Percentiles rank a stretch among this genome's conserved stretches.
These are phyloP conservation scores for Resseliella maxima DNA, from an alignment of 2,888 invertebrate genomes.

Conservation along the genomic window DNA sequence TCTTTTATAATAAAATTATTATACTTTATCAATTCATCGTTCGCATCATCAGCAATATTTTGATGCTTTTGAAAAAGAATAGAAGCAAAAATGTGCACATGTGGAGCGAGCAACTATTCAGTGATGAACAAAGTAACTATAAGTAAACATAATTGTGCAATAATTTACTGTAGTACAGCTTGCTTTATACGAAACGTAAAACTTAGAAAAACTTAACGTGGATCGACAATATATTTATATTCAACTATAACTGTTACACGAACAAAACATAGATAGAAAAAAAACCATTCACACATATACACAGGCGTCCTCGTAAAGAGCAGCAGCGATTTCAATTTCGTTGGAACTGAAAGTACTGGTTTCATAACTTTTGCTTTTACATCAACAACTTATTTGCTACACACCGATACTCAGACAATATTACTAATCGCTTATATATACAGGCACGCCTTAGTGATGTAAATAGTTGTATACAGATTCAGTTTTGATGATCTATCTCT, in stretches of 20 bases:
- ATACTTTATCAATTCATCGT: neutral
- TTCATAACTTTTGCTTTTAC: constrained; percentile 47
- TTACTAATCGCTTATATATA: constrained; percentile 41
- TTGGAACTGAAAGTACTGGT: constrained; percentile 39
- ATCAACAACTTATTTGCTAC: constrained; percentile 35
- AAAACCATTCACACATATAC: neutral
- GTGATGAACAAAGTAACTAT: constrained; percentile 25
- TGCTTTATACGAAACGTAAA: neutral
- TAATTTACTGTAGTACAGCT: neutral
- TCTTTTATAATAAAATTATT: no score
- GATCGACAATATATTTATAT: neutral
- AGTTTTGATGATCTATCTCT: constrained; percentile 46
- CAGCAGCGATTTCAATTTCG: constrained; percentile 40
- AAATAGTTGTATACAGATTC: constrained; percentile 44
- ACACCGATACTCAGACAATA: constrained; percentile 12
- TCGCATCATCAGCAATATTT: neutral
- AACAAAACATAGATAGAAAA: neutral
- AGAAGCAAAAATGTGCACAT: constrained; percentile 18
- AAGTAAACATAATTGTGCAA: constrained; percentile 33
- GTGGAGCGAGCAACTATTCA: neutral
- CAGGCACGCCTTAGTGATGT: constrained; percentile 53
- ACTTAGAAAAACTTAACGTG: constrained; percentile 10
- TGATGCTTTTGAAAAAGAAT: constrained; percentile 19
- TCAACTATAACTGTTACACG: constrained; percentile 31
- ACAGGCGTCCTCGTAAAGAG: neutral